Evolutionary conservation across 2,797 vertebrate genomes (phyloP), one percentile per base, ranked within the genome.

Genomic region (Lagodon rhomboides): DNA sequence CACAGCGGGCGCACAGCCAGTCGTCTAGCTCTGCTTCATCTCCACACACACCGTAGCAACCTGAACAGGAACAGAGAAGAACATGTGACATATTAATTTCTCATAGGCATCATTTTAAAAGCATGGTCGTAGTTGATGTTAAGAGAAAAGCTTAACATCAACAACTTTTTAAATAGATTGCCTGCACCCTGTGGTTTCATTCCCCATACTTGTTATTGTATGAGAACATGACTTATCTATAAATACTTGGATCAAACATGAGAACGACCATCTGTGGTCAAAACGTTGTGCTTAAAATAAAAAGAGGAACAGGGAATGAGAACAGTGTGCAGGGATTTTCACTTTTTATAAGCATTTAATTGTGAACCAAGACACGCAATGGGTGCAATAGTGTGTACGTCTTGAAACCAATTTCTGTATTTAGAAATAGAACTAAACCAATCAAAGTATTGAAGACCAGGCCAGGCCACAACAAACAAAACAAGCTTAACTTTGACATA

Each of bases 1-100:
- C 94, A 88, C 98, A 99, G 68, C 98, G 96, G 53, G 97, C 95
- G 73, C 98, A 99, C 86, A 96, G 93, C 98, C 98, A 99, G 61
- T 95, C 94, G 17, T 96, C 95, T 1, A 96, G 94, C 65, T 95
- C 95, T 10, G 94, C 94, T 67, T 96, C 95, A n/a, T 95, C 96
- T 11, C 58, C 88, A 6, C 96, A 93, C 0, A 99, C 96, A 0
- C 98, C 98, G 0, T 99, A 99, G 90, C 98, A 99, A 93, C 98
- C 98, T 99, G 82, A 50, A 63, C 73, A 49, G 68, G 46, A 84
- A 71, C 43, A 80, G 34, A 87, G 75, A 58, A n/a, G 9, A 46
- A 59, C 2, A 55, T 10, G 23, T 65, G 62, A 79, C 51, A 67
- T n/a, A 49, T 50, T 67, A 13, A 27, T 3, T 18, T 23, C 12